phyloP scores from a whole-genome alignment of 2,888 invertebrate genomes.

The Caenorhabditis panamensis region DNA sequence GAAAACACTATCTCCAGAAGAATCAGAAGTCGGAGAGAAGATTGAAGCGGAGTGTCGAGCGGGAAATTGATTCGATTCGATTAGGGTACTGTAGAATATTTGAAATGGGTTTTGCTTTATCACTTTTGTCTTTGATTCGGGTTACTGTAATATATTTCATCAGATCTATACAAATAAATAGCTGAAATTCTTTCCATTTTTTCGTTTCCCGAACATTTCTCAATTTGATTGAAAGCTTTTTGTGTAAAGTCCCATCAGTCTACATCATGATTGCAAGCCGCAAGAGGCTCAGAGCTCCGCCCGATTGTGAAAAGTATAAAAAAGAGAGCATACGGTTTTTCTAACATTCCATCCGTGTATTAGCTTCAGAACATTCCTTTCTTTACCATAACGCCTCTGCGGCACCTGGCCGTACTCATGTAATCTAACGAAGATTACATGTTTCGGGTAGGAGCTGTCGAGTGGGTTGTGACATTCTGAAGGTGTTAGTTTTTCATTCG shows the following conservation, averaged over 20 bases:
- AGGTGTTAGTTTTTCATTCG: too few species aligned
- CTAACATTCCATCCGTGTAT: too few species aligned
- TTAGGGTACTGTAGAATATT: too few species aligned
- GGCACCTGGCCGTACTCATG: conserved; percentile 44
- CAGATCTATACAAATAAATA: not conserved
- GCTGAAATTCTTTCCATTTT: conserved; percentile 1
- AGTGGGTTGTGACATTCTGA: not conserved
- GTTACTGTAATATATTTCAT: not conserved
- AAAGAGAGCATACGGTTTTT: not conserved
- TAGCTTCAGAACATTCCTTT: too few species aligned
- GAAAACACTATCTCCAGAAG: conserved; percentile 16
- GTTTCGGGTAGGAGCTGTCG: conserved; percentile 49
- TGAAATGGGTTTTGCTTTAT: conserved; percentile 8
- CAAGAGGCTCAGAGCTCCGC: conserved; percentile 4
- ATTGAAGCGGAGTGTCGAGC: conserved; percentile 47
- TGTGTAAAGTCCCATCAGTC: conserved; percentile 43
- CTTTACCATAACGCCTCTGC: not conserved
- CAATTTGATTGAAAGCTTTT: conserved; percentile 8
- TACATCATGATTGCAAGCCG: conserved; percentile 5
- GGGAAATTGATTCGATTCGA: conserved; percentile 11
- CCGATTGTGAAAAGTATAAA: conserved; percentile 7
- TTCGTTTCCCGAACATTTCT: conserved; percentile 5
- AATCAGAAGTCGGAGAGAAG: conserved; percentile 39
- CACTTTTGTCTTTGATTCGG: not conserved
- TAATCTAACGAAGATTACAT: conserved; percentile 40